phyloP scores from a whole-genome alignment of 2,797 vertebrate genomes.

The Esox masquinongy region DNA sequence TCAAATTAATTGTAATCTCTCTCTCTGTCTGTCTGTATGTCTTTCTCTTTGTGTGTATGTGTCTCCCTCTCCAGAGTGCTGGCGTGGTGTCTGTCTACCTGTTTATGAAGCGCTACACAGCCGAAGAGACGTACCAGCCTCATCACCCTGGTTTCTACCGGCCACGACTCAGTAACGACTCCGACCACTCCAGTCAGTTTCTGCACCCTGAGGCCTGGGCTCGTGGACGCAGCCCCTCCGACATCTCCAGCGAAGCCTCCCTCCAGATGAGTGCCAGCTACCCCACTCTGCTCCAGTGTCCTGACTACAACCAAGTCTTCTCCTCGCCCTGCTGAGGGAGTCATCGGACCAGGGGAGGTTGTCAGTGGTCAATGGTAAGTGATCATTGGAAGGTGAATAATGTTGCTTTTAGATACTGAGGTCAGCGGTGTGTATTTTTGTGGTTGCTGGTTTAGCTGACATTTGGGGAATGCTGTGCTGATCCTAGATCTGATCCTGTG shows the following conservation, averaged over 20 bases:
- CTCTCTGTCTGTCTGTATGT: background rate
- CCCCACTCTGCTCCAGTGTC: conserved; percentile 87
- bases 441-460: background rate
- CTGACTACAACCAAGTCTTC: conserved; percentile 84
- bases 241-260: conserved; percentile 87
- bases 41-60: background rate
- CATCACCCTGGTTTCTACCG: conserved; percentile 81
- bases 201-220: conserved; percentile 86
- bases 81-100: conserved; percentile 92
- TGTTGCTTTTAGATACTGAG: background rate
- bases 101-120: conserved; percentile 85
- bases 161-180: conserved; percentile 88
- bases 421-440: background rate
- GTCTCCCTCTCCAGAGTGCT: conserved; percentile 72
- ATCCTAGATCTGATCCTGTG: too few species aligned
- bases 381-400: background rate
- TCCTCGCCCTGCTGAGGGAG: conserved; percentile 85
- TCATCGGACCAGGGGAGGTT: background rate
- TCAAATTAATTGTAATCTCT: background rate
- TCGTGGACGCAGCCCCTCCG: conserved; percentile 84
- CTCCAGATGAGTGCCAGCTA: conserved; percentile 88
- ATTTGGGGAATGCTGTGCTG: background rate
- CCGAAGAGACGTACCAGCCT: conserved; percentile 84
- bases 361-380: conserved; percentile 4
- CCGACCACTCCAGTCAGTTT: conserved; percentile 88